Base-by-base conservation (phyloP, 2,888 invertebrate species). In the Halictus quadricinctus region DNA sequence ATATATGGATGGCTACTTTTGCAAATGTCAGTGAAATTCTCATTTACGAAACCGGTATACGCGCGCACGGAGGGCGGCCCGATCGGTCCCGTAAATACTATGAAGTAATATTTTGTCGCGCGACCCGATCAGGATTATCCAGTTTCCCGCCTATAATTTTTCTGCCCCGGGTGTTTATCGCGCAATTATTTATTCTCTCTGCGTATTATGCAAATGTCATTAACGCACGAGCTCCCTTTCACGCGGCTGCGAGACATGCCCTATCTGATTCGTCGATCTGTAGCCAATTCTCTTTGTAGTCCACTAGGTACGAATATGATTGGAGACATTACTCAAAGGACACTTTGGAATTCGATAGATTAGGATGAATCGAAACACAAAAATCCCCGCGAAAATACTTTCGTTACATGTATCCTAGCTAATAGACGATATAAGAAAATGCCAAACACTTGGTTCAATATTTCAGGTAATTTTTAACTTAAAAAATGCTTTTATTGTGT, bases 11-110 rank as follows among this genome's bases (percentile, higher is more conserved):
- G n/a, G 69, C 50, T 41, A 80, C 80, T 82, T 80, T 73, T 58
- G 84, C 75, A 80, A 87, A 83, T 87, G 80, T 81, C 86, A 80
- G 76, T 72, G 81, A 81, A 86, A 86, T 86, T 77, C 18, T 72
- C 77, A 43, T 81, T 86, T 79, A 72, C 80, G 77, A 86, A 85
- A 86, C 85, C 79, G 79, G 86, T 76, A 79, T 12, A 36, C 36
- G 41, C 72, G 43, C 29, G 46, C 50, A 10, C 29, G 29, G 48
- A 48, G 48, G 58, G 48, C 74, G 46, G 48, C 72, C 60, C 74
- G 75, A 41, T 69, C 60, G 54, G 13, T 46, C 78, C 43, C 73
- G 74, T 73, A 66, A 73, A 75, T 69, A 69, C 21, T 75, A 76
- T 66, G 29, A 69, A 72, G 72, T 76, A 80, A 69, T 46, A 73